phyloP scores from a whole-genome alignment of 2,797 vertebrate species.

The Echeneis naucrates region DNA sequence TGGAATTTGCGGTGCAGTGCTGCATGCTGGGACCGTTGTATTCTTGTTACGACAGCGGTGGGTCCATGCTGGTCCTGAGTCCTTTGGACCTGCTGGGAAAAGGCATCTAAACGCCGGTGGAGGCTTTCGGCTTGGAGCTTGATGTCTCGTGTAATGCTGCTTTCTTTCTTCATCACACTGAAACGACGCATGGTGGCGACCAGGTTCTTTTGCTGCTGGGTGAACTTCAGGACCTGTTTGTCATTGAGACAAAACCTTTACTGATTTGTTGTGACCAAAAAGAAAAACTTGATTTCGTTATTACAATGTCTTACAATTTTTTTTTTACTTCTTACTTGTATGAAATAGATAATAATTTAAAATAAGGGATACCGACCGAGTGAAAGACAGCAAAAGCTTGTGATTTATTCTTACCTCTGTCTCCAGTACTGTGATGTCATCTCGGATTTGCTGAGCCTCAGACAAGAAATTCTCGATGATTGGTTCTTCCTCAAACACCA shows the following conservation, averaged over 20 bases:
- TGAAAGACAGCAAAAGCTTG: neutral
- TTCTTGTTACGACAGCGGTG: constrained; percentile 83
- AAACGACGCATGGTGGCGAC: constrained; percentile 93
- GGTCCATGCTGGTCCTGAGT: constrained; percentile 85
- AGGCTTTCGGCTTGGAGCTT: constrained; percentile 91
- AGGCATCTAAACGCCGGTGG: constrained; percentile 84
- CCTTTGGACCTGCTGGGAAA: constrained; percentile 86
- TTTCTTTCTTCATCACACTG: constrained; percentile 95
- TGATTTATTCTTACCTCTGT: constrained; percentile 78
- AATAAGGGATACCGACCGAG: neutral
- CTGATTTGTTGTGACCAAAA: neutral
- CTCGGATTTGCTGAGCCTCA: constrained; percentile 89
- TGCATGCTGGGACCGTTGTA: constrained; percentile 88
- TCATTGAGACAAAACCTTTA: neutral
- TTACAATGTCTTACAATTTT: neutral
- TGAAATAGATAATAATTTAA: neutral
- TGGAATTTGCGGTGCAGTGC: constrained; percentile 87
- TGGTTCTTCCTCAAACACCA: constrained; percentile 93
- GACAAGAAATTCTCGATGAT: constrained; percentile 89
- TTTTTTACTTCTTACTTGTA: neutral
- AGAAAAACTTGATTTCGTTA: neutral
- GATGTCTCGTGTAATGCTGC: constrained; percentile 88
- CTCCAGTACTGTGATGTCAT: constrained; percentile 86
- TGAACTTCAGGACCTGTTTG: constrained; percentile 84
- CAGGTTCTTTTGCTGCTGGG: constrained; percentile 90